A percentile compares a stretch with the other conserved stretches of the same genome.
phyloP scores from a whole-genome alignment of 30 jellyfish, hydroid and myxozoan genomes.

The Hydractinia symbiolongicarpus region DNA sequence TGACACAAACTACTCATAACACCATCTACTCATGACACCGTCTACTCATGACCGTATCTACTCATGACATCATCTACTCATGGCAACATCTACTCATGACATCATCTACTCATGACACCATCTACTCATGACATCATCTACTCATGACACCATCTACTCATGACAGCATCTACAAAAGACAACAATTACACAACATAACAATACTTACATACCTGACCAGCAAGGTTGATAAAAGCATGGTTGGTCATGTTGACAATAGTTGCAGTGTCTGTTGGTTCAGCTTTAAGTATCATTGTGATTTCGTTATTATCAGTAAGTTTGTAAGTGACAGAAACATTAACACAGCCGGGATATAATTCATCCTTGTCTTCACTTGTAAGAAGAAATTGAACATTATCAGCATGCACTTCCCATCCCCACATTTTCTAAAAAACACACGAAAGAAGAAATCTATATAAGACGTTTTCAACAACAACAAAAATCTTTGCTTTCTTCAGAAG shows the following conservation, averaged over 20 bases:
- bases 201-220: slow-evolving; percentile 41
- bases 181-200: no score
- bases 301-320: slow-evolving; percentile 47
- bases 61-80: no score
- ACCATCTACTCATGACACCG: no score
- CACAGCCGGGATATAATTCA: slow-evolving; percentile 82
- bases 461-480: neutral
- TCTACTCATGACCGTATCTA: no score
- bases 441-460: neutral
- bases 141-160: no score
- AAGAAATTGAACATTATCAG: slow-evolving; percentile 34
- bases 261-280: slow-evolving; percentile 45
- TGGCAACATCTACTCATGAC: no score
- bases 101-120: no score
- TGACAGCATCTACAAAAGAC: no score
- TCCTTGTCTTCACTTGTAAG: slow-evolving; percentile 71
- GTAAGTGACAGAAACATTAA: slow-evolving; percentile 47
- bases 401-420: slow-evolving; percentile 49
- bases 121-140: no score
- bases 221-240: slow-evolving; percentile 87
- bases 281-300: slow-evolving; percentile 50
- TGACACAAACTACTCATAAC: no score
- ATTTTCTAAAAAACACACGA: slow-evolving; percentile 24
- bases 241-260: slow-evolving; percentile 76
- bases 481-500: neutral